Percentiles rank a stretch among this genome's conserved stretches.
Conservation (phyloP, 2,113 vertebrate species). For the Podarcis cretensis region DNA sequence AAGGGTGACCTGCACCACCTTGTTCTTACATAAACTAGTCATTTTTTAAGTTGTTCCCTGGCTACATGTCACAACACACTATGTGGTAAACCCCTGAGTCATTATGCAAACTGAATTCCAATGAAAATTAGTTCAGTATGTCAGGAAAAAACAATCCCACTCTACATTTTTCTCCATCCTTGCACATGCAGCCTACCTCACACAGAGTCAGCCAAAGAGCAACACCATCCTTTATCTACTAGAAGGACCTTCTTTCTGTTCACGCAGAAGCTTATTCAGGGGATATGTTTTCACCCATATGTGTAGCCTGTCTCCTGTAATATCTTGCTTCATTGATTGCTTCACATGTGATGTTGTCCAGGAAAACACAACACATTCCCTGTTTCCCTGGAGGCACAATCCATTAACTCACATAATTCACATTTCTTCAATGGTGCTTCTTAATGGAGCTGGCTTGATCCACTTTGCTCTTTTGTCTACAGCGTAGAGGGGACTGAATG, state of each 20-base stretch:
- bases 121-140: background rate
- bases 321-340: background rate
- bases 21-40: background rate
- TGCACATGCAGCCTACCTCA: background rate
- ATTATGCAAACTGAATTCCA: constrained; percentile 16
- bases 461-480: background rate
- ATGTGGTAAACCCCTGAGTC: background rate
- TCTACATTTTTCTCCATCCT: background rate
- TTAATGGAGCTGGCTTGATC: background rate
- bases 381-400: background rate
- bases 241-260: background rate
- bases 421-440: background rate
- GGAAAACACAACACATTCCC: background rate
- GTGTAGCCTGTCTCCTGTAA: background rate
- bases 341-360: background rate
- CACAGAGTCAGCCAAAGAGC: background rate
- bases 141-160: background rate
- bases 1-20: background rate
- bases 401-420: background rate
- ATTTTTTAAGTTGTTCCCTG: background rate
- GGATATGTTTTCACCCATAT: fast-evolving
- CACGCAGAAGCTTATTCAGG: background rate
- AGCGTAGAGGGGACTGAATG: background rate
- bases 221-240: background rate
- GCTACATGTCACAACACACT: background rate